Conservation (phyloP, 1,140 invertebrate species). For the Triops longicaudatus region DNA sequence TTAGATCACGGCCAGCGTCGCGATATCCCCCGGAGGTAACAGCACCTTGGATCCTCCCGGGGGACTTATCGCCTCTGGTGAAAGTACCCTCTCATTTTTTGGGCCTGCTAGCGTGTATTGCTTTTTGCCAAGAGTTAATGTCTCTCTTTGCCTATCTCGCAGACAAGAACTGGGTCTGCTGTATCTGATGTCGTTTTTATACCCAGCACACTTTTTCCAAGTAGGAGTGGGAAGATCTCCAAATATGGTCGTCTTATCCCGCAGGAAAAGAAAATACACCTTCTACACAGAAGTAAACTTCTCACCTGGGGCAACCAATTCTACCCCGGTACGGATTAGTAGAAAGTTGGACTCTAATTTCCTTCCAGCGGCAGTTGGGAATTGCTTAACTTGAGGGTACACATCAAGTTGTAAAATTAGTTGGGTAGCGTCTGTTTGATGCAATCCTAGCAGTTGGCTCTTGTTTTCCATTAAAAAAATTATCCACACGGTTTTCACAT, state of each 20-base stretch:
- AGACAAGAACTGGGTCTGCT: neutral
- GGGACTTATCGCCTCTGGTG: conserved; percentile 1
- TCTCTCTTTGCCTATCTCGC: neutral
- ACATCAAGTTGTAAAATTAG: neutral
- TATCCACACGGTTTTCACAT: neutral
- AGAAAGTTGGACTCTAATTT: neutral
- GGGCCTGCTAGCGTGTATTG: neutral
- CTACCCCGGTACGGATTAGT: neutral
- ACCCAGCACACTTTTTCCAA: neutral
- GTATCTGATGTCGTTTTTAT: neutral
- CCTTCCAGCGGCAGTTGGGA: neutral
- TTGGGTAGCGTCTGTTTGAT: neutral
- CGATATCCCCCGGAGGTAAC: conserved; percentile 7
- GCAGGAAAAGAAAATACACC: neutral
- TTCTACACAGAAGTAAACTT: neutral
- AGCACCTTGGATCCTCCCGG: conserved; percentile 2
- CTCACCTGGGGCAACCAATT: conserved; percentile 8
- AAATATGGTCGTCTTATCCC: neutral
- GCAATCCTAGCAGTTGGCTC: too few relatives aligned
- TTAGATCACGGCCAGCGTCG: conserved; percentile 13
- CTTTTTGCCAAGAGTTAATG: conserved; percentile 12
- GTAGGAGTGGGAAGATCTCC: neutral
- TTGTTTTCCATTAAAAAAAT: too few relatives aligned
- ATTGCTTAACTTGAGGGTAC: neutral
- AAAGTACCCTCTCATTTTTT: conserved; percentile 2